phyloP scores from a whole-genome alignment of 2,888 invertebrate species.

The Syrista parreyssii region DNA sequence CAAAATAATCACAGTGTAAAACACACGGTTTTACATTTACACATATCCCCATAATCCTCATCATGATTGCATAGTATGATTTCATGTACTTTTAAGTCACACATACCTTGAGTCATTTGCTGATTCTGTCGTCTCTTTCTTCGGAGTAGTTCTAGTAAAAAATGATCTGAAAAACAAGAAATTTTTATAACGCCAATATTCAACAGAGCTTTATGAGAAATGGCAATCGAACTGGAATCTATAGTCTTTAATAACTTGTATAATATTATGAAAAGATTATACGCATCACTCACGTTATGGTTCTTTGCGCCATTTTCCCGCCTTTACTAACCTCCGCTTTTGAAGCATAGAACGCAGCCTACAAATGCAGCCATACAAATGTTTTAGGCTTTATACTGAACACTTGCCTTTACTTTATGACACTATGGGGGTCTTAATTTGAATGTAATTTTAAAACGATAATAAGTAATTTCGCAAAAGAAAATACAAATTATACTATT shows the following conservation, averaged over 20 bases:
- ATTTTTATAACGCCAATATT: constrained; percentile 11
- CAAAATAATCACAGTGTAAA: constrained; percentile 16
- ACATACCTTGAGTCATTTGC: constrained; percentile 45
- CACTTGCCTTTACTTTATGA: background rate
- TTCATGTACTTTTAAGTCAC: constrained; percentile 12
- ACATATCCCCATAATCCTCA: constrained; percentile 27
- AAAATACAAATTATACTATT: background rate
- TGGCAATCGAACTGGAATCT: background rate
- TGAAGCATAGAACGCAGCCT: background rate
- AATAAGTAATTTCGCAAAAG: background rate
- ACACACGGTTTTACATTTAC: constrained; percentile 15
- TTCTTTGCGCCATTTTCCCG: constrained; percentile 53
- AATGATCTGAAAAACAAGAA: constrained; percentile 59
- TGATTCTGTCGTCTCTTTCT: constrained; percentile 32
- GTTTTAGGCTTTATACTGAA: background rate
- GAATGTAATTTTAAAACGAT: background rate
- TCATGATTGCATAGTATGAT: constrained; percentile 28
- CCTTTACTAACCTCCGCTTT: constrained; percentile 28
- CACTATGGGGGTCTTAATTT: background rate
- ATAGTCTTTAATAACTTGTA: background rate
- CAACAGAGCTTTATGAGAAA: background rate
- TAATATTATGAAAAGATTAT: constrained; percentile 12
- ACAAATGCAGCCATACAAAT: background rate
- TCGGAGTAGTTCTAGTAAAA: constrained; percentile 57
- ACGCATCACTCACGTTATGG: constrained; percentile 57